Evolutionary conservation across 2,113 vertebrate species (phyloP), one percentile per base, ranked within the genome.

Genomic region (Scalopus aquaticus): DNA sequence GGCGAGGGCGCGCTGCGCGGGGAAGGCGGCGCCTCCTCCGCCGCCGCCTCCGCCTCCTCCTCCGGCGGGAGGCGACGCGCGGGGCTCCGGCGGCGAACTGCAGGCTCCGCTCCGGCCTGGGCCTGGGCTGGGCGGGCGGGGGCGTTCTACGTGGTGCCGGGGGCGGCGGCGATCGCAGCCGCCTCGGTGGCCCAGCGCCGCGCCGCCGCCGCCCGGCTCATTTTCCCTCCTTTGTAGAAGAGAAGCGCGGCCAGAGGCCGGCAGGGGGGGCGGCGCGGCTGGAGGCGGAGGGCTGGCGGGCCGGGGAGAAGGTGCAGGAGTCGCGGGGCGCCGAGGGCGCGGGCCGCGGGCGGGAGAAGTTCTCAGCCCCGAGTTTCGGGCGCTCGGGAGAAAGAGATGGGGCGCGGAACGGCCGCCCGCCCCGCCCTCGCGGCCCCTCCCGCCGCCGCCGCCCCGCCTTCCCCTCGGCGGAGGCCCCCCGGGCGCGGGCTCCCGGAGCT

Each of bases 221-320:
- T 96, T 78, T 93, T 95, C 86, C 91, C 95, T 96, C 96, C 97
- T 96, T 97, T 96, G 96, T 95, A 94, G 70, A 19, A 6, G 81
- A 67, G 64, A 4, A 8, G 90, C 73, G 42, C 82, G 77, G 94
- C 87, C 51, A 42, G 91, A 84, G n/a, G 88, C 60, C 22, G 77
- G 80, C 83, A 2, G 70, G 17, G 37, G 70, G 84, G 84, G 65
- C 5, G 83, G 80, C 51, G 83, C 65, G 32, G 74, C 62, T 6
- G 22, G 62, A 13, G 92, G 51, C 3, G 70, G n/a, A 64, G n/a
- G 30, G 56, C 39, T 13, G 81, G 62, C 62, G 74, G 87, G 49
- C 28, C 24, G 24, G 78, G 42, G n/a, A 44, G 32, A 37, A 37
- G 39, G 90, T 65, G 93, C 58, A 46, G 39, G 78, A 16, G 7